These are phyloP conservation scores for Cordilura impudica DNA, from an alignment of 2,888 invertebrate species.

Conservation along the genomic window DNA sequence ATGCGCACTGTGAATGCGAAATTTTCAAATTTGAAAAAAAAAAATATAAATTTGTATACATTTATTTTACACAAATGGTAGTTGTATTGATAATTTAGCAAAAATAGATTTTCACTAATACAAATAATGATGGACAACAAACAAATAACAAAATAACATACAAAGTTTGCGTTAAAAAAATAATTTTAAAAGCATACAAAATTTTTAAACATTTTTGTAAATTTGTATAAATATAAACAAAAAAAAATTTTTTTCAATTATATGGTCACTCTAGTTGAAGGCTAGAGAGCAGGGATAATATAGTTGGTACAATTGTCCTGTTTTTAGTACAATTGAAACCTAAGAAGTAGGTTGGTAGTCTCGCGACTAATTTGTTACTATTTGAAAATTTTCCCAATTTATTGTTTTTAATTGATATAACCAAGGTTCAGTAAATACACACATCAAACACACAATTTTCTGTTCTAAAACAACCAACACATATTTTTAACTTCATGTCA, in stretches of 20 bases:
- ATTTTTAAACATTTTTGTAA: neutral
- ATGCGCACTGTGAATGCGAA: neutral
- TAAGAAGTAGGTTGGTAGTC: no score
- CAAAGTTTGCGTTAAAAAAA: neutral
- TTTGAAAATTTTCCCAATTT: no score
- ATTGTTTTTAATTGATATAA: no score
- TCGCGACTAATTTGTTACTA: no score
- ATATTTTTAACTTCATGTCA: no score
- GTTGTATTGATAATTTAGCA: neutral
- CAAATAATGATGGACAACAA: neutral
- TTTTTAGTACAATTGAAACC: no score
- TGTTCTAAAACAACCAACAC: no score
- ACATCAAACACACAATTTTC: no score
- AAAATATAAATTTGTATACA: neutral
- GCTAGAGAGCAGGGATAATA: no score
- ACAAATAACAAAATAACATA: neutral
- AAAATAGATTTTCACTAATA: constrained; percentile 14
- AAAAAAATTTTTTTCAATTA: neutral
- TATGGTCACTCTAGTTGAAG: neutral
- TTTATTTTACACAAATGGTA: neutral
- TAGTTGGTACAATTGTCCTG: no score
- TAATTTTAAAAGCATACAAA: neutral
- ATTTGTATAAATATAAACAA: neutral
- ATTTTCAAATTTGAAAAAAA: neutral
- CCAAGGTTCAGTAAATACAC: no score